phyloP scores from a whole-genome alignment of 2,888 invertebrate genomes.

The Hylaea fasciaria region DNA sequence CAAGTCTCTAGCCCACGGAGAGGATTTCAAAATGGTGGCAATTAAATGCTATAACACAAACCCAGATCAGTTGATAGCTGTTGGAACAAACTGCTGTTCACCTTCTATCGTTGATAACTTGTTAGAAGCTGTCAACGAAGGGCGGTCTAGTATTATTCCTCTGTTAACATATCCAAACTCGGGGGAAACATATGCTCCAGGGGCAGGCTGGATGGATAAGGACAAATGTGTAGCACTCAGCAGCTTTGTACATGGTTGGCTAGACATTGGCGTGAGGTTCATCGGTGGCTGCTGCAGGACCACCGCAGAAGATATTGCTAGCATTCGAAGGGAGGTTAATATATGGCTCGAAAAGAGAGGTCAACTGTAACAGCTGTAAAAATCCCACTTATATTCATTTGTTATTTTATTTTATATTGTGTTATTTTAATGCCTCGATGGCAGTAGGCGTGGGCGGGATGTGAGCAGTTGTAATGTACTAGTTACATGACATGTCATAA shows the following conservation, averaged over 20 bases:
- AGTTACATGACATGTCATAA: no score
- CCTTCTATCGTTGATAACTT: constrained; percentile 66
- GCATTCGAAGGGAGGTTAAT: constrained; percentile 75
- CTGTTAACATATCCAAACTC: constrained; percentile 96
- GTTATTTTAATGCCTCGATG: no score
- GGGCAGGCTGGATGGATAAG: constrained; percentile 87
- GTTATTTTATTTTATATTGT: no score
- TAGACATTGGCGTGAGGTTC: constrained; percentile 90
- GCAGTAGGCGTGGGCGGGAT: no score
- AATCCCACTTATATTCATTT: neutral
- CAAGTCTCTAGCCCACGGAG: constrained; percentile 89
- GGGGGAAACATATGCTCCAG: constrained; percentile 89
- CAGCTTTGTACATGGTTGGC: constrained; percentile 90
- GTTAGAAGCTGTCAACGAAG: constrained; percentile 64
- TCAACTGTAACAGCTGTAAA: neutral
- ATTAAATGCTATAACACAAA: constrained; percentile 88
- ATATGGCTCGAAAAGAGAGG: constrained; percentile 49
- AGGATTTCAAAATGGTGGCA: constrained; percentile 88
- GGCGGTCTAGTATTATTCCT: constrained; percentile 80
- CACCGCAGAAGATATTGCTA: constrained; percentile 89
- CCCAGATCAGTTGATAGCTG: constrained; percentile 87
- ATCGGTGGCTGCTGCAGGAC: constrained; percentile 97
- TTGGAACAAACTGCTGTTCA: constrained; percentile 94
- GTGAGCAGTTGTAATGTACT: no score
- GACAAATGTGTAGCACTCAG: constrained; percentile 87